Evolutionary conservation across 2,113 vertebrate genomes (phyloP).

Genomic region (Pungitius pungitius): DNA sequence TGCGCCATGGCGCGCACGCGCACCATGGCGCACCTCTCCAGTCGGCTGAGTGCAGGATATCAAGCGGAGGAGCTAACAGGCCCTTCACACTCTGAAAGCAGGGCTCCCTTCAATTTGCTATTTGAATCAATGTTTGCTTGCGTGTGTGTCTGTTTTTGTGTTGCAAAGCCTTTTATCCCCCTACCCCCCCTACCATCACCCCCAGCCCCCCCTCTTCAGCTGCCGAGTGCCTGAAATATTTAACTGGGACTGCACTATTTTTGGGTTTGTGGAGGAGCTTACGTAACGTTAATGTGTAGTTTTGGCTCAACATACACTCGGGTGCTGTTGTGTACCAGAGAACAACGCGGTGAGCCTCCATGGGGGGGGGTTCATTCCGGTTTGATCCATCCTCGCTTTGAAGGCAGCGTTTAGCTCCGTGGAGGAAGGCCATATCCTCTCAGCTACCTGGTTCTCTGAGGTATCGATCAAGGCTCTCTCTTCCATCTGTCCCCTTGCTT

Average conservation of each 20-base stretch:
- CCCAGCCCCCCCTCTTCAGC: constrained; percentile 53
- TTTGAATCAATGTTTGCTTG: constrained; percentile 58
- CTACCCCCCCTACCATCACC: constrained; percentile 4
- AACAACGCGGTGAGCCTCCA: background rate
- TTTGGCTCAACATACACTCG: constrained; percentile 35
- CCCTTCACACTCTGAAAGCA: constrained; percentile 54
- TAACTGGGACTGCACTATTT: constrained; percentile 77
- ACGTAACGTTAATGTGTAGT: constrained; percentile 73
- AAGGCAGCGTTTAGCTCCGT: constrained; percentile 5
- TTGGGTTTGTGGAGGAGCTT: constrained; percentile 76
- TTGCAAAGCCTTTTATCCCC: constrained; percentile 64
- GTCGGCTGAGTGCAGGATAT: constrained; percentile 27
- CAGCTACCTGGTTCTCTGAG: constrained; percentile 48
- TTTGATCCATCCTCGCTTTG: constrained; percentile 42
- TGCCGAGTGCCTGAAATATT: constrained; percentile 79
- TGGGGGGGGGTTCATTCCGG: background rate
- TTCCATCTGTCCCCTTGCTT: constrained; percentile 38
- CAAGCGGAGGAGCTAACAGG: constrained; percentile 42
- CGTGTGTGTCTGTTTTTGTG: constrained; percentile 58
- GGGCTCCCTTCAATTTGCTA: constrained; percentile 64
- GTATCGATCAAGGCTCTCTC: constrained; percentile 63
- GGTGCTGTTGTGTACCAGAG: constrained; percentile 38
- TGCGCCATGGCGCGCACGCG: background rate
- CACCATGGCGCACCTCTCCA: no score
- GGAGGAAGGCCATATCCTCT: constrained; percentile 48